Evolutionary conservation across 2,797 vertebrate genomes (phyloP).

Genomic region (Pantherophis alleghaniensis): DNA sequence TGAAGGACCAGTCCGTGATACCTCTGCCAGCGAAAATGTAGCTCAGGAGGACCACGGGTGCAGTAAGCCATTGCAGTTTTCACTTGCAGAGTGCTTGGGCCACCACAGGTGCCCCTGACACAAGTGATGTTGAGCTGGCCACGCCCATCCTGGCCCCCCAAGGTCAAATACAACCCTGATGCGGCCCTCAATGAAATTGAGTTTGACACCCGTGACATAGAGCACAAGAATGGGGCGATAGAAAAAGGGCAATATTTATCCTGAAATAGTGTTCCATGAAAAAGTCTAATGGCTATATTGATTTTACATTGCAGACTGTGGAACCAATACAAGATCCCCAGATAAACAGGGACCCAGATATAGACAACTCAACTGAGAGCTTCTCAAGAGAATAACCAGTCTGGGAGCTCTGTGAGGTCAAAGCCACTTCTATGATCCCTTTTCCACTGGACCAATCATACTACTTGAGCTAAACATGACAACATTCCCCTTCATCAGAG

Average conservation of each 20-base stretch:
- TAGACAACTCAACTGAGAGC: background rate
- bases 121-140: too few relatives aligned
- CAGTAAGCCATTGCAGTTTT: too few relatives aligned
- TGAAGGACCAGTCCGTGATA: too few relatives aligned
- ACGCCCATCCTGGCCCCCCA: too few relatives aligned
- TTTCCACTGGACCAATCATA: background rate
- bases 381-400: background rate
- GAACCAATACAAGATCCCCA: background rate
- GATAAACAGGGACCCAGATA: background rate
- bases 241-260: background rate
- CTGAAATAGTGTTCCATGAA: background rate
- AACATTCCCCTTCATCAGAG: conserved; percentile 57
- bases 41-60: too few relatives aligned
- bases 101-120: too few relatives aligned
- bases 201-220: too few relatives aligned
- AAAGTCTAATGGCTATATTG: background rate
- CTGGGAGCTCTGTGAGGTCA: background rate
- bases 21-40: too few relatives aligned
- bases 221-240: background rate
- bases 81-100: too few relatives aligned
- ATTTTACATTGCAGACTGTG: background rate
- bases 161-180: too few relatives aligned
- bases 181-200: too few relatives aligned
- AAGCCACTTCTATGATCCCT: background rate
- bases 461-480: conserved; percentile 31